Evolutionary conservation across 2,797 vertebrate species (phyloP), one percentile per base, ranked within the genome.

Genomic region (Onychomys leucogaster): DNA sequence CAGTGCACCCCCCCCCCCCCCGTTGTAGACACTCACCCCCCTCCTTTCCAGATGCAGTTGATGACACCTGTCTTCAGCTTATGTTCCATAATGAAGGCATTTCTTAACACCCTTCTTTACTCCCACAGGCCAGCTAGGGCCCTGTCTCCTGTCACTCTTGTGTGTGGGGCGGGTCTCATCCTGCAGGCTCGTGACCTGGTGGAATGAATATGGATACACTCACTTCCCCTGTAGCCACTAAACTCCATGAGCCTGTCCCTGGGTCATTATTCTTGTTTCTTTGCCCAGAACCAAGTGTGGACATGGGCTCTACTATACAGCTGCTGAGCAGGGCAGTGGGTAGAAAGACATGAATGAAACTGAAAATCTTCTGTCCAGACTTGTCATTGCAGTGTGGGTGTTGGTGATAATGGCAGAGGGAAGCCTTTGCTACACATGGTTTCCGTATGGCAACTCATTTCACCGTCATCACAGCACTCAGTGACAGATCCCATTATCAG

Each of bases 111-210:
- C 32, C 4, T 41, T 65, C 23, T 84, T 41, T 10, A 1, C 21
- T 52, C 32, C 29, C 57, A 37, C 29, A 78, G 61, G 67, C 32
- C 1, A 49, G 4, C 55, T 8, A 57, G 21, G 41, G 10, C 17
- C 10, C 21, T 2, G 1, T 43, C 41, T 27, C 69, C 32, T 1
- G 9, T 21, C 17, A 0, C 3, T 9, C 4, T 27, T 43, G 81
- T 21, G 27, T 17, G 29, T 25, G 13, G 0, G 0, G 0, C 0
- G 0, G 25, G 32, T 55, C 25, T 71, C 16, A 55, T 41, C 59
- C 10, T 2, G 0, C 0, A 10, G 69, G 21, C 17, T n/a, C 7
- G 9, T 13, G 5, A 6, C 0, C 2, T 19, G 6, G 0, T 6
- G 0, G 9, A 59, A 2, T 84, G 46, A 37, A 88, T 29, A 32